A percentile compares a stretch with the other conserved stretches of the same genome.
phyloP scores from a whole-genome alignment of 2,797 vertebrate species.

The Hoplostethus mediterraneus region DNA sequence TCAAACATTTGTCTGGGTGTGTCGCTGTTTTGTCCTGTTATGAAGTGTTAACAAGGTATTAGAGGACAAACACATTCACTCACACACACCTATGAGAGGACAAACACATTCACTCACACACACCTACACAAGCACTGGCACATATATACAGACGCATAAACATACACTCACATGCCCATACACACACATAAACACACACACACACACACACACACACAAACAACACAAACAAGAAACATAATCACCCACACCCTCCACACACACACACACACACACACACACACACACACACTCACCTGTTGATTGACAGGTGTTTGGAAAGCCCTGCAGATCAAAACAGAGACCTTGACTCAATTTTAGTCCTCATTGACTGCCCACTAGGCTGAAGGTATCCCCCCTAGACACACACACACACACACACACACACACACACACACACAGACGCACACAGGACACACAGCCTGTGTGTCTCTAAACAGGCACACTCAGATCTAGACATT shows the following conservation, averaged over 20 bases:
- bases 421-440: background rate
- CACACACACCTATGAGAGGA: background rate
- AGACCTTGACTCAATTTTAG: no score
- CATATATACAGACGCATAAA: background rate
- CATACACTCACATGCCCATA: background rate
- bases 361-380: no score
- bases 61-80: constrained; percentile 1
- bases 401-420: background rate
- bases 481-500: background rate
- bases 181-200: constrained; percentile 23
- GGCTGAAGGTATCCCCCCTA: no score
- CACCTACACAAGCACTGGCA: background rate
- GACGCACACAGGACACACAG: background rate
- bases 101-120: background rate
- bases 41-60: constrained; percentile 35
- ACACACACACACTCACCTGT: no score
- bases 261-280: no score
- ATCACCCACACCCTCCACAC: no score
- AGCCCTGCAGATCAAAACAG: no score
- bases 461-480: background rate
- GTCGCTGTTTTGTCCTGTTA: constrained; percentile 31
- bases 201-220: background rate
- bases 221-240: no score
- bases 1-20: constrained; percentile 16
- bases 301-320: no score